Base-by-base conservation (phyloP, 1,140 invertebrate genomes). In the Manduca sexta region DNA sequence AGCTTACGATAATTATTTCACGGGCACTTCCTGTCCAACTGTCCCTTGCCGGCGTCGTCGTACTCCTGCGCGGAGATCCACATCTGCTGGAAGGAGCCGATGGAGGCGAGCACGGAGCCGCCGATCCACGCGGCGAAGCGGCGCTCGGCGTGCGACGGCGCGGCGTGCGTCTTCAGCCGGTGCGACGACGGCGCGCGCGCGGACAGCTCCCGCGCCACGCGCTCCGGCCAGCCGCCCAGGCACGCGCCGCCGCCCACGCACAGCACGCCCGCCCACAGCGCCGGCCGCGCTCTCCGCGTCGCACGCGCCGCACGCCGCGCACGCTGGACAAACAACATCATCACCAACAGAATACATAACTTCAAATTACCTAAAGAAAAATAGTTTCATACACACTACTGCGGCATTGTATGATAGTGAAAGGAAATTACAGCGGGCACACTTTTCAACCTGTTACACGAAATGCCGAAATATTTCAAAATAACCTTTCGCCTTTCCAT, bases 41-140 rank as follows among this genome's bases (percentile, higher is more conserved):
- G 95, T 14, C 91, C 89, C 69, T 97, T 97, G 2, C 97, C 97
- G 1, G 92, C 93, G 74, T 98, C 97, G 65, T 98, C 96, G 85
- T 98, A 98, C 79, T 98, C 97, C 76, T 97, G 96, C 61, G 96
- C 96, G 0, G 95, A 97, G 50, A 98, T 94, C 97, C 97, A 98
- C 94, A 98, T 97, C 85, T 98, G 97, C 75, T 98, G 97, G 87
- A 98, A 98, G 6, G 96, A 96, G 17, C 97, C 96, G 54, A 98
- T 91, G 0, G 96, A 98, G 0, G 95, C 97, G 16, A 99, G 84
- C 57, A 99, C 98, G 0, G 97, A 98, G 0, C 97, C 97, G 34
- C 86, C 97, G 50, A 98, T 98, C 97, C 97, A 98, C 5, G 96
- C 93, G 16, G 96, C 96, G 84, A 96, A 98, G 30, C 95, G 87